Percentiles rank a stretch among this genome's conserved stretches.
Conservation (phyloP, 2,113 vertebrate species). For the Scytalopus superciliaris region DNA sequence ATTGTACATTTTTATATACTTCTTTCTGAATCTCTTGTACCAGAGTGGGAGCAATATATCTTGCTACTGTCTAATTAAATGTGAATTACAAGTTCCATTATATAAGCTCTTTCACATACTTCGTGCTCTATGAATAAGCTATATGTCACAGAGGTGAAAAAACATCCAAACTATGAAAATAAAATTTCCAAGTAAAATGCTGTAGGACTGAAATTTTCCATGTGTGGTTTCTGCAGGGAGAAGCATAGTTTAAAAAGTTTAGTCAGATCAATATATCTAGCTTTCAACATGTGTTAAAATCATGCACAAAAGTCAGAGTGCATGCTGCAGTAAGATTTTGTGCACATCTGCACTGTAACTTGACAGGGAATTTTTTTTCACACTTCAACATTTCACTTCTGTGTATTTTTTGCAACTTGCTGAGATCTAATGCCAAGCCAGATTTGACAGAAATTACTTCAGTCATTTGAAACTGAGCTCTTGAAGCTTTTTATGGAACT, state of each 20-base stretch:
- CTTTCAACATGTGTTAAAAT: slow-evolving; percentile 29
- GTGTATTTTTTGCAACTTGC: slow-evolving; percentile 22
- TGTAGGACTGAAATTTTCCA: not conserved
- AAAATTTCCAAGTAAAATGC: not conserved
- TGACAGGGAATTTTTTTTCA: slow-evolving; percentile 48
- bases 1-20: not conserved
- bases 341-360: slow-evolving; percentile 43
- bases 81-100: not conserved
- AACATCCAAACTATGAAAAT: not conserved
- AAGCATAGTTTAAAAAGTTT: not conserved
- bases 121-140: not conserved
- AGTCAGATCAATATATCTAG: not conserved
- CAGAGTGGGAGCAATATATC: not conserved
- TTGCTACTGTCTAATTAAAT: not conserved
- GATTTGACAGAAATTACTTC: slow-evolving; percentile 44
- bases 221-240: not conserved
- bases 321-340: slow-evolving; percentile 16
- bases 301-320: not conserved
- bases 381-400: slow-evolving; percentile 52
- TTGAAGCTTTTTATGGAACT: slow-evolving; percentile 56
- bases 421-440: slow-evolving; percentile 30
- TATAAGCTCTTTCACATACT: not conserved
- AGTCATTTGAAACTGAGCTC: slow-evolving; percentile 43
- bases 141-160: not conserved
- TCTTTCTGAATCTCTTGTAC: not conserved